A percentile compares a stretch with the other conserved stretches of the same genome.
phyloP scores from a whole-genome alignment of 1,140 invertebrate species.

The Venustaconcha ellipsiformis region DNA sequence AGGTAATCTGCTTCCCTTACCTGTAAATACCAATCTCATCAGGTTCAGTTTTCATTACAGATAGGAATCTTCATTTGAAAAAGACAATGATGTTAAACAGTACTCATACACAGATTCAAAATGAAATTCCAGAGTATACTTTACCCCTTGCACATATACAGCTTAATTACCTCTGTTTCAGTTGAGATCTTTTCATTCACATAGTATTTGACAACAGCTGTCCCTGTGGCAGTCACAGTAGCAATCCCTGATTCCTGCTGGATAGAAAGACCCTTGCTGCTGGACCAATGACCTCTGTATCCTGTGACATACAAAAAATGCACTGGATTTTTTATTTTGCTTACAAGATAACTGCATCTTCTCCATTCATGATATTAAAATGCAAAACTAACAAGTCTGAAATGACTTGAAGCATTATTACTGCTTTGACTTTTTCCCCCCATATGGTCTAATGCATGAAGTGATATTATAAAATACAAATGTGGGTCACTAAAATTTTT shows the following conservation, averaged over 20 bases:
- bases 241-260: slow-evolving; percentile 54
- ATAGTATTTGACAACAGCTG: slow-evolving; percentile 54
- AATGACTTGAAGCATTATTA: neutral
- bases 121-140: too few species aligned
- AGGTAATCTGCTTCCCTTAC: too few species aligned
- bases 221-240: slow-evolving; percentile 50
- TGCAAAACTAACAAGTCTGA: neutral
- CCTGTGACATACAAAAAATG: slow-evolving; percentile 35
- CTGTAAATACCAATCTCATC: too few species aligned
- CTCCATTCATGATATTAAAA: neutral
- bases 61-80: too few species aligned
- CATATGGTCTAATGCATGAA: neutral
- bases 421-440: too few species aligned
- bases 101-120: too few species aligned
- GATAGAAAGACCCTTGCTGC: slow-evolving; percentile 43
- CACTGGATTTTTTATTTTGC: too few species aligned
- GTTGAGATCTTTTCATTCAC: slow-evolving; percentile 53
- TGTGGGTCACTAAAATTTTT: neutral
- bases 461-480: neutral
- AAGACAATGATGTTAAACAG: too few species aligned
- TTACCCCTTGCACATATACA: neutral
- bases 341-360: neutral
- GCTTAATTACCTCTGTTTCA: slow-evolving; percentile 56
- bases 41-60: too few species aligned
- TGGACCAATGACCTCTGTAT: slow-evolving; percentile 55